Evolutionary conservation across 2,113 vertebrate genomes (phyloP), one percentile per base, ranked within the genome.

Genomic region (Caracal caracal): DNA sequence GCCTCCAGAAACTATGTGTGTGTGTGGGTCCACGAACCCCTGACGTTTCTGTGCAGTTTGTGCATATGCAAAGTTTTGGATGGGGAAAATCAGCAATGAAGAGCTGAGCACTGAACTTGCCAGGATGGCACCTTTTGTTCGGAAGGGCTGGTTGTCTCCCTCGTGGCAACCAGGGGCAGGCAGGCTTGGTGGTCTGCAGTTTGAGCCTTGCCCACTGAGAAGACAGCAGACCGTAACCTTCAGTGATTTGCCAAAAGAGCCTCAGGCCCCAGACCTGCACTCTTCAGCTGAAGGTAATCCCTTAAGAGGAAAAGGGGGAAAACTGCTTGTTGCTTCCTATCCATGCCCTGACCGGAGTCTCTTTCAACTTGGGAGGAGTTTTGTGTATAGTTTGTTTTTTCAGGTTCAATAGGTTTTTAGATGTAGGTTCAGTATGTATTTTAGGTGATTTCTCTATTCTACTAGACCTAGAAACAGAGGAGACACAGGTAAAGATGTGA

Each of bases 81-180:
- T 76, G 73, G 3, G 7, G 40, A 7, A 63, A 30, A 28, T 10
- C 11, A 30, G 4, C 26, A 12, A 11, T 28, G 61, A 30, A 11
- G 61, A 63, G 61, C 26, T 63, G 71, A 73, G 22, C 22, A 22
- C 22, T 40, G 11, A 73, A 26, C 37, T 73, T 37, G 37, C 71
- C 12, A 12, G 26, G 73, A 28, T 4, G 26, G 40, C 73, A 26
- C 71, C 40, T 47, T 47, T 8, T 30, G 26, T 47, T 76, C 40
- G 26, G 30, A 76, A 43, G 12, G 24, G 40, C 40, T 15, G 6
- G 40, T 75, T 43, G 43, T 43, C 40, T 28, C 71, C 71, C 13
- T 28, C 24, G 28, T 6, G 37, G 3, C 0, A 24, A 4, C 71
- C 71, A 75, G 3, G 6, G 13, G 24, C 12, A 0, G 4, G 43